Evolutionary conservation across 2,113 vertebrate species (phyloP).

Genomic region (Malurus cyaneus): DNA sequence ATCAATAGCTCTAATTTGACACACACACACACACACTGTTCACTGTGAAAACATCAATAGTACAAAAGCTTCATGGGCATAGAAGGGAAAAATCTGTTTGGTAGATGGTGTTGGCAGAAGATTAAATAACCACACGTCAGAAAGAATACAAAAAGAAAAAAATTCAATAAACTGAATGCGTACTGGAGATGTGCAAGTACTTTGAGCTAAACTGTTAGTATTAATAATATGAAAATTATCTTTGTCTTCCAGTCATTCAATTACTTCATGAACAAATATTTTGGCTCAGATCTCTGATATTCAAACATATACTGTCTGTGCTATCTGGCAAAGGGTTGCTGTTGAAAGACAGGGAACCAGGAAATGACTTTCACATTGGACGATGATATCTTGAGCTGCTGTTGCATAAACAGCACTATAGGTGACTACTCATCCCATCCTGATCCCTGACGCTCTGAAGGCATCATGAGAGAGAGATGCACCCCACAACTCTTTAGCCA

Average conservation of each 20-base stretch:
- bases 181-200: constrained; percentile 64
- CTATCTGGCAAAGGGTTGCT: constrained; percentile 43
- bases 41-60: constrained; percentile 75
- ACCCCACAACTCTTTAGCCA: constrained; percentile 14
- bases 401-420: constrained; percentile 52
- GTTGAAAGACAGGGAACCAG: constrained; percentile 27
- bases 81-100: constrained; percentile 65
- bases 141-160: constrained; percentile 22
- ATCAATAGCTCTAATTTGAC: constrained; percentile 79
- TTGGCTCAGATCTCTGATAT: constrained; percentile 52
- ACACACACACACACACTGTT: constrained; percentile 56
- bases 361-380: constrained; percentile 46
- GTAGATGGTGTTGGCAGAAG: constrained; percentile 68
- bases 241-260: constrained; percentile 70
- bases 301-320: constrained; percentile 38
- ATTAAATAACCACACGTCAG: constrained; percentile 74
- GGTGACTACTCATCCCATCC: constrained; percentile 36
- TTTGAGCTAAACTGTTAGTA: constrained; percentile 60
- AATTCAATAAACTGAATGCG: constrained; percentile 53
- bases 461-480: constrained; percentile 26
- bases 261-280: constrained; percentile 68
- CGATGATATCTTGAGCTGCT: constrained; percentile 43
- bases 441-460: background rate
- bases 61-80: constrained; percentile 68
- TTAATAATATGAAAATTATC: constrained; percentile 75